Percentiles rank a stretch among this genome's conserved stretches.
phyloP scores from a whole-genome alignment of 2,888 invertebrate genomes.

The Ceramica pisi region DNA sequence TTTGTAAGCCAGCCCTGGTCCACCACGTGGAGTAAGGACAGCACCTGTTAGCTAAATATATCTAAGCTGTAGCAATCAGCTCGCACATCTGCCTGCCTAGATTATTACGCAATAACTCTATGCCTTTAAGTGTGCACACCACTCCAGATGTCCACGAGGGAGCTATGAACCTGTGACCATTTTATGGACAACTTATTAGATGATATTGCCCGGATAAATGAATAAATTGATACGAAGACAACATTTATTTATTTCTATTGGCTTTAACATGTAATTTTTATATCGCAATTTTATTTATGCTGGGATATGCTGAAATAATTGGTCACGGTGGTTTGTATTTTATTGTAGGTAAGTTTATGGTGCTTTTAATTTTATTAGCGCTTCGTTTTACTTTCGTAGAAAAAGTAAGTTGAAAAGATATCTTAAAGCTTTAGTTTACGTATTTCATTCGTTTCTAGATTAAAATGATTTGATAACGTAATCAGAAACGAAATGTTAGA shows the following conservation, averaged over 20 bases:
- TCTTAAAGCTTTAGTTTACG: neutral
- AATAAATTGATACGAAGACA: constrained; percentile 52
- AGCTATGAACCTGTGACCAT: constrained; percentile 83
- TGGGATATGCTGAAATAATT: constrained; percentile 17
- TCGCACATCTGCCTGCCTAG: constrained; percentile 85
- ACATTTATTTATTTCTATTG: constrained; percentile 39
- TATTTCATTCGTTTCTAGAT: neutral
- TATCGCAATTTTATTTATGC: constrained; percentile 13
- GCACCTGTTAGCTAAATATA: constrained; percentile 89
- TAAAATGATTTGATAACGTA: too few relatives aligned
- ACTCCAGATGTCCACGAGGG: constrained; percentile 82
- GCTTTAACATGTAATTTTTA: constrained; percentile 20
- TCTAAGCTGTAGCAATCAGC: constrained; percentile 83
- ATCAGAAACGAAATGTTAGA: too few relatives aligned
- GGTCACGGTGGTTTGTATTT: constrained; percentile 1
- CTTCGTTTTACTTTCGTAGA: neutral
- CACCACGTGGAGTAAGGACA: constrained; percentile 78
- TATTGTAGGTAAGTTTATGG: neutral
- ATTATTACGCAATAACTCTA: constrained; percentile 87
- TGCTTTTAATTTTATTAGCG: neutral
- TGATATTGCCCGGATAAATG: constrained; percentile 45
- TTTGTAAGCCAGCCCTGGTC: constrained; percentile 75
- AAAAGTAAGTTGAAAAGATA: neutral
- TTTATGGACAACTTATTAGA: constrained; percentile 73
- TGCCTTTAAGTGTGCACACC: constrained; percentile 77